Conservation (phyloP, 2,888 invertebrate species). For the Calephelis perditalis region DNA sequence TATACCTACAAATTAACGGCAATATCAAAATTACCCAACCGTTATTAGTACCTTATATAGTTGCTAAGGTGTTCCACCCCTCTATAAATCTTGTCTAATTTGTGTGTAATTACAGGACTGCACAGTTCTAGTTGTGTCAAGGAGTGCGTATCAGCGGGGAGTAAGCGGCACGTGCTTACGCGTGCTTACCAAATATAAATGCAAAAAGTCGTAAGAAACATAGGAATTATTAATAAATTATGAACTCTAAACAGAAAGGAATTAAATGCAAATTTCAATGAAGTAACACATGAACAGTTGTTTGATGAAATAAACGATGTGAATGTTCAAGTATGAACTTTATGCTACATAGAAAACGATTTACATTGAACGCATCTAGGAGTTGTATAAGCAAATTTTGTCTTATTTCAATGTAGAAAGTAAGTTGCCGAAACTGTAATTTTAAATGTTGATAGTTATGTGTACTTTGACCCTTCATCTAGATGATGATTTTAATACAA, state of each 20-base stretch:
- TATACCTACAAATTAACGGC: conserved; percentile 61
- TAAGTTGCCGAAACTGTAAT: conserved; percentile 62
- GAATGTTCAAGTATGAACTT: conserved; percentile 22
- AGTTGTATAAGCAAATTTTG: conserved; percentile 35
- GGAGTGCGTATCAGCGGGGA: conserved; percentile 75
- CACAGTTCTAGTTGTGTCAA: conserved; percentile 71
- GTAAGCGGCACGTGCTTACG: conserved; percentile 71
- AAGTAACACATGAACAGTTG: conserved; percentile 29
- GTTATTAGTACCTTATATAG: conserved; percentile 74
- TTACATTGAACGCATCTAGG: conserved; percentile 40
- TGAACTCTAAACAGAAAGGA: conserved; percentile 25
- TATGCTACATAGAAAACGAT: conserved; percentile 47
- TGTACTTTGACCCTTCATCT: conserved; percentile 67
- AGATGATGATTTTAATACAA: conserved; percentile 67
- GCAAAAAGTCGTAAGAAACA: conserved; percentile 36
- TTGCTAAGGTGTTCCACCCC: conserved; percentile 77
- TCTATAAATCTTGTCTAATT: conserved; percentile 78
- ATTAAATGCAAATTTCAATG: conserved; percentile 32
- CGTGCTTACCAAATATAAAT: conserved; percentile 43
- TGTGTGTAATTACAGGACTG: conserved; percentile 77
- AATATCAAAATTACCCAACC: conserved; percentile 71
- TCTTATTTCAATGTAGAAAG: conserved; percentile 45
- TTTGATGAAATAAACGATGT: conserved; percentile 22
- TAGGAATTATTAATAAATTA: conserved; percentile 29
- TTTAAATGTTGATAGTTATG: conserved; percentile 57